These are phyloP conservation scores for Rutilus rutilus DNA, from an alignment of 2,113 vertebrate genomes.

Conservation along the genomic window DNA sequence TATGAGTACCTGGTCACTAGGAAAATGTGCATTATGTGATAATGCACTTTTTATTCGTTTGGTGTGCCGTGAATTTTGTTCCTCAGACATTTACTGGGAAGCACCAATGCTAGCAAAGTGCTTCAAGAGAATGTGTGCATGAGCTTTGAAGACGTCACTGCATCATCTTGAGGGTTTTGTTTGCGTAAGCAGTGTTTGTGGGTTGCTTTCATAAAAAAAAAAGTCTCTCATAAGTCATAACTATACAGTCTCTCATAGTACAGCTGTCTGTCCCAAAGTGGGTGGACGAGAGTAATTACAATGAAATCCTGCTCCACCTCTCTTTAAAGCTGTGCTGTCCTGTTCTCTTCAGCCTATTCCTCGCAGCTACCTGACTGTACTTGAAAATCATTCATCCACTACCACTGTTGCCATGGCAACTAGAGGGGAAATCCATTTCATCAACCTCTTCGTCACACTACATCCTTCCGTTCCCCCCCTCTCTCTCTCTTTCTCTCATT, in stretches of 20 bases:
- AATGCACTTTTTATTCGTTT: not conserved
- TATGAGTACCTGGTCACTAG: not conserved
- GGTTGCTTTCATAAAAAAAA: slow-evolving; percentile 3
- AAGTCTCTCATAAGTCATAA: not conserved
- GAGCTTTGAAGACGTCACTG: not conserved
- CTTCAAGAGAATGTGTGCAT: not conserved
- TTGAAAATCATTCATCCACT: slow-evolving; percentile 54
- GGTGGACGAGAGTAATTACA: not conserved
- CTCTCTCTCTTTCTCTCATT: not conserved
- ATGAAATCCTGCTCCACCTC: not conserved
- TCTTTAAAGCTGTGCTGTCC: slow-evolving; percentile 24
- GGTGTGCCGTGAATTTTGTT: not conserved
- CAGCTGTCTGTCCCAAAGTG: not conserved
- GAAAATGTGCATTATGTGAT: not conserved
- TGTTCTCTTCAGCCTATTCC: slow-evolving; percentile 35
- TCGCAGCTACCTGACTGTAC: slow-evolving; percentile 54
- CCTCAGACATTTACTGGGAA: not conserved
- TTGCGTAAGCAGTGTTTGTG: slow-evolving; percentile 26
- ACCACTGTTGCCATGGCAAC: slow-evolving; percentile 57
- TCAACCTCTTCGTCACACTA: slow-evolving; percentile 55
- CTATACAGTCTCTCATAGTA: not conserved
- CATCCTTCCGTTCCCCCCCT: slow-evolving; percentile 10
- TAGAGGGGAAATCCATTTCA: slow-evolving; percentile 60
- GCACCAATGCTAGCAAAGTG: not conserved
- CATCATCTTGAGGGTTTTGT: slow-evolving; percentile 17